These are phyloP conservation scores for Liopterus haemorrhoidalis DNA, from an alignment of 2,888 invertebrate species.

Conservation along the genomic window DNA sequence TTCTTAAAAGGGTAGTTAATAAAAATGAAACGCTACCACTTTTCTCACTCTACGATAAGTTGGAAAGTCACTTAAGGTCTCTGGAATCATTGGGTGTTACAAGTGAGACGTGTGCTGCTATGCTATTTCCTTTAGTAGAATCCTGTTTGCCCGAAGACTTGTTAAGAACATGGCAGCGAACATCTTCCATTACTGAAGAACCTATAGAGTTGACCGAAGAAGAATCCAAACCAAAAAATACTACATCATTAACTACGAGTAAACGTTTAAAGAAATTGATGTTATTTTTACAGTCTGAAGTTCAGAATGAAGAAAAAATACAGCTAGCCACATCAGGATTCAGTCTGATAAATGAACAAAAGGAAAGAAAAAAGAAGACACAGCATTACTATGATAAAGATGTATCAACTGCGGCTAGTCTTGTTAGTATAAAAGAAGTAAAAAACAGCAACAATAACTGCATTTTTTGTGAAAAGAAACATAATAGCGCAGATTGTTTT, in stretches of 20 bases:
- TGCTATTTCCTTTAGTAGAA: constrained; percentile 15
- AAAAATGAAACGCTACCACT: background rate
- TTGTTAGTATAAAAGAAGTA: too few species aligned
- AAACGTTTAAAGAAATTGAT: constrained; percentile 6
- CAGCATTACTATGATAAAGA: too few species aligned
- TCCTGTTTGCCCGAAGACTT: constrained; percentile 11
- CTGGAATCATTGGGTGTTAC: constrained; percentile 10
- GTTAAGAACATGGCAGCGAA: background rate
- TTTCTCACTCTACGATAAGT: constrained; percentile 5
- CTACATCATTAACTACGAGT: background rate
- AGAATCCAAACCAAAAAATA: too few species aligned
- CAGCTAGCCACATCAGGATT: too few species aligned
- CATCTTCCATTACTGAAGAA: too few species aligned
- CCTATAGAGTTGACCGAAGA: too few species aligned
- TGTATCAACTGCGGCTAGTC: too few species aligned
- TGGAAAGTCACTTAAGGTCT: constrained; percentile 10
- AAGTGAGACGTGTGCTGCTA: constrained; percentile 11
- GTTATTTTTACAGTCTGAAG: constrained; percentile 3
- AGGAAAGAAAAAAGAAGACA: constrained; percentile 1
- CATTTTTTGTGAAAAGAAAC: too few species aligned
- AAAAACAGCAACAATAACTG: constrained; percentile 5
- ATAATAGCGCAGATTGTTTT: too few species aligned
- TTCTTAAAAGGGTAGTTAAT: background rate
- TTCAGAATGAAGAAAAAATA: too few species aligned
- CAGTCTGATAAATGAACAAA: too few species aligned